phyloP scores from a whole-genome alignment of 2,113 vertebrate genomes.

The Cochlearius cochlearius region DNA sequence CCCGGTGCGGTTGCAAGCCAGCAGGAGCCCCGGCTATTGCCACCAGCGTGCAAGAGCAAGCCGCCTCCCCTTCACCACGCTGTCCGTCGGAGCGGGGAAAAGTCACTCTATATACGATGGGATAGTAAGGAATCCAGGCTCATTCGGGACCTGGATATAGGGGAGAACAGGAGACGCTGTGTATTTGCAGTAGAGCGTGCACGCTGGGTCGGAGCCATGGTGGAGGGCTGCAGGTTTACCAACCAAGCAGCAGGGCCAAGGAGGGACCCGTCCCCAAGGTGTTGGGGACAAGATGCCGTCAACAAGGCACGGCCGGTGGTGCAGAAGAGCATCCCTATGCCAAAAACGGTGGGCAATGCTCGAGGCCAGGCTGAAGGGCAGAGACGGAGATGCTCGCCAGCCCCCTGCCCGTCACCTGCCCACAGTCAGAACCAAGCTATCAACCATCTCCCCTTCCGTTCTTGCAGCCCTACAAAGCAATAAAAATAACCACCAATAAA shows the following conservation, averaged over 20 bases:
- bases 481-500: not conserved
- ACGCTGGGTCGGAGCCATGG: too few species aligned
- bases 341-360: not conserved
- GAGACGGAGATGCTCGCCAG: not conserved
- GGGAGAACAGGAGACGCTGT: not conserved
- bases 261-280: not conserved
- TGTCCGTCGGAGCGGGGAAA: rapidly evolving
- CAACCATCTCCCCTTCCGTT: not conserved
- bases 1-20: rapidly evolving
- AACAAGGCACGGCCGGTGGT: not conserved
- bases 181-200: not conserved
- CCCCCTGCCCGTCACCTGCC: not conserved
- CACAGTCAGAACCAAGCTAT: not conserved
- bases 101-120: rapidly evolving
- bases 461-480: not conserved
- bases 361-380: not conserved
- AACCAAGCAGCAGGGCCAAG: not conserved
- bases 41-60: not conserved
- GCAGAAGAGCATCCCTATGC: not conserved
- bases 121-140: not conserved
- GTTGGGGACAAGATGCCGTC: not conserved
- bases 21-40: not conserved
- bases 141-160: rapidly evolving
- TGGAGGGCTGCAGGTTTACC: not conserved
- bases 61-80: not conserved